These are phyloP conservation scores for Virgularia gustaviana DNA, from an alignment of 92 coral and sea anemone genomes.

Conservation along the genomic window DNA sequence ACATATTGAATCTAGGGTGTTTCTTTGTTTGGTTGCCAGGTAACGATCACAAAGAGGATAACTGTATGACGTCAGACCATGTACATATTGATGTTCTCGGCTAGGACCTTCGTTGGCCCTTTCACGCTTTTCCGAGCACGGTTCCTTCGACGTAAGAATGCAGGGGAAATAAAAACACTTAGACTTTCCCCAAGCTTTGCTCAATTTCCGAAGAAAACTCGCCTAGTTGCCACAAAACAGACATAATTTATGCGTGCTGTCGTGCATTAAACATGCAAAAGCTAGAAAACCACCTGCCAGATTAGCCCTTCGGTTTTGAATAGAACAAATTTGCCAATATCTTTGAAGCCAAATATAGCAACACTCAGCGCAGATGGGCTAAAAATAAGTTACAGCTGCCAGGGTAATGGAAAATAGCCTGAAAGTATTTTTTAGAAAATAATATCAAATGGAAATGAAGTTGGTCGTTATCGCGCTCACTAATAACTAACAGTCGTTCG, in stretches of 20 bases:
- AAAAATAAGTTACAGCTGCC: constrained; percentile 37
- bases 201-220: background rate
- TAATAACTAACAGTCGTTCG: too few species aligned
- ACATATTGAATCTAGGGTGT: constrained; percentile 37
- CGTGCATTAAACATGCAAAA: constrained; percentile 22
- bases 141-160: background rate
- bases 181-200: background rate
- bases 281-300: constrained; percentile 18
- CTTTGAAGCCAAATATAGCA: constrained; percentile 31
- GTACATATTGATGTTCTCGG: background rate
- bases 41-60: constrained; percentile 23
- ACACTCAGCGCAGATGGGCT: background rate
- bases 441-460: too few species aligned
- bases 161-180: background rate
- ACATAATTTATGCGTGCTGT: constrained; percentile 4
- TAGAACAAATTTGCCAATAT: constrained; percentile 27
- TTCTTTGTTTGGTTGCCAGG: constrained; percentile 41
- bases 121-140: background rate
- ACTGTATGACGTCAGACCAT: constrained; percentile 19
- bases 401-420: too few species aligned
- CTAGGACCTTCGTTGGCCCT: constrained; percentile 28
- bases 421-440: too few species aligned
- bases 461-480: too few species aligned
- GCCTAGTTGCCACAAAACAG: too few species aligned
- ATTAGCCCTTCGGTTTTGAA: constrained; percentile 17